These are phyloP conservation scores for Pseudomyrmex concolor DNA, from an alignment of 1,140 invertebrate genomes.

Conservation along the genomic window DNA sequence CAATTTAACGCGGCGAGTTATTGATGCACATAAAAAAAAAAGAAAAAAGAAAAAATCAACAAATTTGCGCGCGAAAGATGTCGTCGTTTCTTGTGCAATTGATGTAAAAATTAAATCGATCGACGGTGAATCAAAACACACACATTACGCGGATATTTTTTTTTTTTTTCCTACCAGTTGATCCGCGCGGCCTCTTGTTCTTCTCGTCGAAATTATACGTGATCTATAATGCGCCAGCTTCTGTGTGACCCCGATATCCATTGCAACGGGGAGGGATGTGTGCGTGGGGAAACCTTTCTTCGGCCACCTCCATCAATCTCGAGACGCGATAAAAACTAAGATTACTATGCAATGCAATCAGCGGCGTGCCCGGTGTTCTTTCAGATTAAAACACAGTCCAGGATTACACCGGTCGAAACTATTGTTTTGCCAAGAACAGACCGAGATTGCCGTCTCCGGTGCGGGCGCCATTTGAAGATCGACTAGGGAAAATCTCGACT, in stretches of 20 bases:
- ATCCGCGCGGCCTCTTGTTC: conserved; percentile 42
- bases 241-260: conserved; percentile 69
- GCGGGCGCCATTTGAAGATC: conserved; percentile 20
- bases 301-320: conserved; percentile 56
- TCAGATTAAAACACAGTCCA: conserved; percentile 72
- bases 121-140: conserved; percentile 11
- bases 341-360: conserved; percentile 78
- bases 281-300: neutral
- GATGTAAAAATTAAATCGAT: conserved; percentile 48
- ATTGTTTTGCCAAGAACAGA: conserved; percentile 65
- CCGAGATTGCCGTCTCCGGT: conserved; percentile 57
- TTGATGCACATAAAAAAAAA: too few species aligned
- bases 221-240: conserved; percentile 68
- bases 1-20: too few species aligned
- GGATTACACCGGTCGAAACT: conserved; percentile 66
- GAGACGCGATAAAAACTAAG: conserved; percentile 75
- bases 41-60: neutral
- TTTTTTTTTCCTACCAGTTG: neutral
- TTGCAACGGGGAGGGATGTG: neutral
- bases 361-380: conserved; percentile 68
- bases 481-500: conserved; percentile 41
- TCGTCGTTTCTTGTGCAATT: neutral
- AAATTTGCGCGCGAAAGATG: neutral
- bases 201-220: conserved; percentile 67
- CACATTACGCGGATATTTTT: conserved; percentile 15